Evolutionary conservation across 2,888 invertebrate species (phyloP).

Genomic region (Candidula unifasciata): DNA sequence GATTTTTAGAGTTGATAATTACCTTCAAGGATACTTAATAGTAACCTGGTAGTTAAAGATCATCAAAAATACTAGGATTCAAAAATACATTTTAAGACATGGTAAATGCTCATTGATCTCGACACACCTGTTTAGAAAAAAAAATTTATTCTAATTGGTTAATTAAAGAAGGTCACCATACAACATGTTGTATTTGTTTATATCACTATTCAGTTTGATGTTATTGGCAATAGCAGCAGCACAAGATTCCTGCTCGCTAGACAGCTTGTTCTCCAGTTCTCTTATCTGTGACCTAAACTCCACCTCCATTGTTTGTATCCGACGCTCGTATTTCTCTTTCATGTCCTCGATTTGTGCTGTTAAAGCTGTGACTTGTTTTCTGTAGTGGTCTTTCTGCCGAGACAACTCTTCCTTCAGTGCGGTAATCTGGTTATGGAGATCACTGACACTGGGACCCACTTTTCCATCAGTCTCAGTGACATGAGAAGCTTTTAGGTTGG

Average conservation of each 20-base stretch:
- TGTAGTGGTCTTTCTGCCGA: constrained; percentile 50
- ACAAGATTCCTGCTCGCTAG: constrained; percentile 64
- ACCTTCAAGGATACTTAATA: neutral
- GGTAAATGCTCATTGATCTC: too few relatives aligned
- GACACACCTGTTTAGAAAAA: too few relatives aligned
- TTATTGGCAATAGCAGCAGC: constrained; percentile 68
- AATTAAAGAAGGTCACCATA: constrained; percentile 60
- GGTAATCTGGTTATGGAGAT: constrained; percentile 51
- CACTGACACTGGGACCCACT: constrained; percentile 38
- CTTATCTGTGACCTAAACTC: constrained; percentile 58
- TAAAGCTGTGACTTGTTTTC: constrained; percentile 56
- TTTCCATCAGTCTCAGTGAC: constrained; percentile 31
- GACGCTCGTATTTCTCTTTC: constrained; percentile 63
- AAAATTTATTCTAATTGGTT: too few relatives aligned
- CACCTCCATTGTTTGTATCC: constrained; percentile 63
- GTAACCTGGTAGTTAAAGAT: neutral
- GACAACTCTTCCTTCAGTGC: constrained; percentile 58
- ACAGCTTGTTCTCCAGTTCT: constrained; percentile 62
- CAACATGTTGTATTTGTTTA: constrained; percentile 66
- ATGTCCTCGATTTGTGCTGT: constrained; percentile 60
- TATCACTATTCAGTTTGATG: constrained; percentile 65
- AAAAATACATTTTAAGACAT: too few relatives aligned
- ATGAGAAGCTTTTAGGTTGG: neutral
- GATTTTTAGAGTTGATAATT: neutral
- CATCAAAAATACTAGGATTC: too few relatives aligned